phyloP scores from a whole-genome alignment of 2,113 vertebrate species.

The Toxotes jaculatrix region DNA sequence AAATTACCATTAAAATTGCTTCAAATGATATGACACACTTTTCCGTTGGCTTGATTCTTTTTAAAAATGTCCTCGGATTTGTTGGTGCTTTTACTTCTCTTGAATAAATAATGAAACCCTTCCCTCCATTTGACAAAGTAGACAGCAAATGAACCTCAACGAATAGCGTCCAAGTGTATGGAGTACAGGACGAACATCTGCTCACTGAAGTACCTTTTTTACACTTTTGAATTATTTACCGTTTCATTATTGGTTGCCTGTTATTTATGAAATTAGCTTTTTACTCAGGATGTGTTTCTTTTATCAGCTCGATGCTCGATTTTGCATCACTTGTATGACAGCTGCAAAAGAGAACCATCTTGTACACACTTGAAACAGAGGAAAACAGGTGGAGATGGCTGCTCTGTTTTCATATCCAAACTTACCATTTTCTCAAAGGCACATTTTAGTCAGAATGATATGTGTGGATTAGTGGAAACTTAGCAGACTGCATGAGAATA shows the following conservation, averaged over 20 bases:
- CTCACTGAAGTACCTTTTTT: slow-evolving; percentile 23
- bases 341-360: slow-evolving; percentile 1
- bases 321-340: slow-evolving; percentile 22
- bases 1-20: slow-evolving; percentile 72
- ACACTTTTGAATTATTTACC: slow-evolving; percentile 25
- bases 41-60: slow-evolving; percentile 48
- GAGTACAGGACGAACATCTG: slow-evolving; percentile 55
- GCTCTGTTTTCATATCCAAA: slow-evolving; percentile 37
- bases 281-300: not conserved
- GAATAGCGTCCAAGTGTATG: slow-evolving; percentile 45
- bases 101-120: slow-evolving; percentile 62
- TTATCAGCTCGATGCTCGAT: not conserved
- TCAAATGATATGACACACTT: slow-evolving; percentile 57
- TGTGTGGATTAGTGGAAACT: slow-evolving; percentile 70
- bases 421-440: slow-evolving; percentile 46
- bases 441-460: slow-evolving; percentile 52
- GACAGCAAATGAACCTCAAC: slow-evolving; percentile 51
- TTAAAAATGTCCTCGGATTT: slow-evolving; percentile 28
- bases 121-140: slow-evolving; percentile 50
- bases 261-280: slow-evolving; percentile 33
- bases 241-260: not conserved
- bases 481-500: slow-evolving; percentile 58
- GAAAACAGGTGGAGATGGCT: not conserved
- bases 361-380: not conserved
- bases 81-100: slow-evolving; percentile 32